Base-by-base conservation (phyloP, 2,888 invertebrate genomes). In the Leptinotarsa haldemani region DNA sequence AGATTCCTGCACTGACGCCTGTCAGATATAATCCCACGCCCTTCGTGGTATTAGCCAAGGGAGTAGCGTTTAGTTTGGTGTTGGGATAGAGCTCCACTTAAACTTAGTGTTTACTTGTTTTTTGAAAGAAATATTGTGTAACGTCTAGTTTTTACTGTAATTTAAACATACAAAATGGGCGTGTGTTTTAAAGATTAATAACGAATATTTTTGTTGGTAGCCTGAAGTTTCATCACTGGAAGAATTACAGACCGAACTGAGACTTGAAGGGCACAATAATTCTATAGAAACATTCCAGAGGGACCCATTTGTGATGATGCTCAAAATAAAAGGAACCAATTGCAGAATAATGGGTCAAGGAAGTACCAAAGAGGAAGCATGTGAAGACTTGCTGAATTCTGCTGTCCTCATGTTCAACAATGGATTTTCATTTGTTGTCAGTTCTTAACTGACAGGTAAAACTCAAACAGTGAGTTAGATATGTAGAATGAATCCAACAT, bases 321-420 rank as follows among this genome's bases (percentile, higher is more conserved):
- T 79, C 40, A 76, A 74, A 70, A 66, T 77, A 1, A 50, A 65
- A 20, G 66, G 65, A 25, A 58, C 65, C 22, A 22, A 61, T 56
- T 58, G 71, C 16, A 64, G 70, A 58, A 30, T 76, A 40, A 71
- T 72, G 74, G 79, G 79, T 18, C 67, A 69, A 3, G 73, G 73
- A 2, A 40, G 65, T n/a, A 70, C 63, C 16, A 68, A 69, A 56
- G 46, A 70, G 52, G 70, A 73, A 50, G 77, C 77, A 58, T 68
- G 52, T 22, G 18, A 25, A 4, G 70, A 75, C 65, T 75, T 74
- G 46, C 70, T 66, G 22, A 48, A 52, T n/a, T 40, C 15, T 13
- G 67, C 68, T 9, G 5, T 20, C 18, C 2, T 48, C 16, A 77
- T 77, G 74, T 74, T 77, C 52, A 50, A 47, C 13, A 22, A 70